Evolutionary conservation across 2,113 vertebrate genomes (phyloP).

Genomic region (Cheirogaleus medius): DNA sequence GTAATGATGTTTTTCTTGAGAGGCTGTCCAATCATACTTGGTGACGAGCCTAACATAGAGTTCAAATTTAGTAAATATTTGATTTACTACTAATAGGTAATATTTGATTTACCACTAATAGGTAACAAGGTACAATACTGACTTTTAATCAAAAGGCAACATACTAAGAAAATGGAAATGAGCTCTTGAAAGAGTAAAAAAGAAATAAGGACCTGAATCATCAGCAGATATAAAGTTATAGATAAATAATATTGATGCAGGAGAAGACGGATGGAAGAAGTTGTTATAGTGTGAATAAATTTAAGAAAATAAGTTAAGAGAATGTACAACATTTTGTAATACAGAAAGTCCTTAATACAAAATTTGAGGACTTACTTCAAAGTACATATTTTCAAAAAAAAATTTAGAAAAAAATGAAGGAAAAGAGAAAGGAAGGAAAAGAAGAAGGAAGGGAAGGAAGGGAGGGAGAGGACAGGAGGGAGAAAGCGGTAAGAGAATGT

Average conservation of each 20-base stretch:
- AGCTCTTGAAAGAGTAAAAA: background rate
- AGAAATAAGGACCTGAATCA: background rate
- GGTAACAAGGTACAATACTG: background rate
- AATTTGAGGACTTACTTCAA: background rate
- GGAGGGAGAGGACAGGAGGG: background rate
- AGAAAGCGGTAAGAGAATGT: background rate
- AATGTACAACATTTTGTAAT: background rate
- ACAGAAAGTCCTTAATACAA: background rate
- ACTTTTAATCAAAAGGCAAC: background rate
- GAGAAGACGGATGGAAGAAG: background rate
- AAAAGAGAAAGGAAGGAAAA: background rate
- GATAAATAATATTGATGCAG: background rate
- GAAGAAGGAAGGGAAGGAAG: background rate
- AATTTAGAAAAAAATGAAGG: background rate
- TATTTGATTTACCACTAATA: background rate
- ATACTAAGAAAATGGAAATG: background rate
- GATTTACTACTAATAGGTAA: background rate
- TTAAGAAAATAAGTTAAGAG: background rate
- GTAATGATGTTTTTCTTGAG: background rate
- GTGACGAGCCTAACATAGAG: background rate
- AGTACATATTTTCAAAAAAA: background rate
- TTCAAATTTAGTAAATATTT: background rate
- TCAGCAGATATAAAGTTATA: background rate
- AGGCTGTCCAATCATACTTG: background rate
- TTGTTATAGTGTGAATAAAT: background rate